Percentiles rank a stretch among this genome's conserved stretches.
Conservation (phyloP, 2,113 vertebrate species). For the western clawed frog (Xenopus tropicalis) region UCB_Xtro_10.0 CM004444.2:82367501-82368000, state of each 20-base stretch:
- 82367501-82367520: too few relatives aligned
- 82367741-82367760: slow-evolving; percentile 37
- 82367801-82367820: slow-evolving; percentile 10
- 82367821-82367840: slow-evolving; percentile 13
- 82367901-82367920: neutral
- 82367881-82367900: slow-evolving; percentile 25
- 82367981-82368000: slow-evolving; percentile 29
- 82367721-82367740: slow-evolving; percentile 17
- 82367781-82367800: slow-evolving; percentile 25
- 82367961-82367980: slow-evolving; percentile 9
- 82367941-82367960: slow-evolving; percentile 26
- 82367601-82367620: neutral
- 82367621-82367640: neutral
- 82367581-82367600: too few relatives aligned
- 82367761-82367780: slow-evolving; percentile 41
- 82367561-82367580: too few relatives aligned
- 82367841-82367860: slow-evolving; percentile 36
- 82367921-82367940: slow-evolving; percentile 13
- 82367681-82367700: neutral
- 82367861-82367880: slow-evolving; percentile 41
- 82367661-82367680: slow-evolving; percentile 30
- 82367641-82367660: neutral
- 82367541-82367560: too few relatives aligned
- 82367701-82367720: slow-evolving; percentile 19
- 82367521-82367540: too few relatives aligned